A percentile compares a stretch with the other conserved stretches of the same genome.
Conservation (phyloP, 2,888 invertebrate genomes). For the Tanytarsus gracilentus region DNA sequence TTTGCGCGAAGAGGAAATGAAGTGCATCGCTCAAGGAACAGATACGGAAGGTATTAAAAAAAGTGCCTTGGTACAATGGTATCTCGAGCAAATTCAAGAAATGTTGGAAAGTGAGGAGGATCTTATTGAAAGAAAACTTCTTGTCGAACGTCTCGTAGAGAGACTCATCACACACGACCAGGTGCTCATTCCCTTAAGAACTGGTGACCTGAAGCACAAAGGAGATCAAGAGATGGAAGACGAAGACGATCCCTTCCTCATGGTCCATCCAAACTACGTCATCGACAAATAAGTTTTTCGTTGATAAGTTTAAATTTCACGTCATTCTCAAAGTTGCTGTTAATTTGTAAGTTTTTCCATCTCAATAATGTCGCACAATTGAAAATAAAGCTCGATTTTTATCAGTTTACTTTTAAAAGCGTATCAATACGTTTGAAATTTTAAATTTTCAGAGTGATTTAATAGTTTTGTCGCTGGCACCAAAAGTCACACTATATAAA, state of each 20-base stretch:
- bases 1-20: conserved; percentile 74
- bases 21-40: conserved; percentile 34
- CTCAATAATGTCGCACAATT: too few species aligned
- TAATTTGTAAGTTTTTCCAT: too few species aligned
- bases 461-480: too few species aligned
- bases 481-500: too few species aligned
- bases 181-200: conserved; percentile 41
- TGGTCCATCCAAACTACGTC: conserved; percentile 95
- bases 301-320: neutral
- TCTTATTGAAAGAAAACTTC: conserved; percentile 72
- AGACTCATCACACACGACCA: conserved; percentile 67
- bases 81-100: conserved; percentile 74
- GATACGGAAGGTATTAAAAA: conserved; percentile 61
- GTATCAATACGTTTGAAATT: too few species aligned
- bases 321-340: neutral
- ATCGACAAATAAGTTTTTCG: conserved; percentile 50
- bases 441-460: too few species aligned
- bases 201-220: conserved; percentile 34
- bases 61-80: conserved; percentile 87
- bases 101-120: conserved; percentile 89
- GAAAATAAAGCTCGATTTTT: too few species aligned
- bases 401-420: too few species aligned
- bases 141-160: conserved; percentile 91
- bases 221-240: conserved; percentile 44
- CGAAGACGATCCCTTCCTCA: conserved; percentile 73